Evolutionary conservation across 2,888 invertebrate genomes (phyloP).

Genomic region (Drosophila yooni): DNA sequence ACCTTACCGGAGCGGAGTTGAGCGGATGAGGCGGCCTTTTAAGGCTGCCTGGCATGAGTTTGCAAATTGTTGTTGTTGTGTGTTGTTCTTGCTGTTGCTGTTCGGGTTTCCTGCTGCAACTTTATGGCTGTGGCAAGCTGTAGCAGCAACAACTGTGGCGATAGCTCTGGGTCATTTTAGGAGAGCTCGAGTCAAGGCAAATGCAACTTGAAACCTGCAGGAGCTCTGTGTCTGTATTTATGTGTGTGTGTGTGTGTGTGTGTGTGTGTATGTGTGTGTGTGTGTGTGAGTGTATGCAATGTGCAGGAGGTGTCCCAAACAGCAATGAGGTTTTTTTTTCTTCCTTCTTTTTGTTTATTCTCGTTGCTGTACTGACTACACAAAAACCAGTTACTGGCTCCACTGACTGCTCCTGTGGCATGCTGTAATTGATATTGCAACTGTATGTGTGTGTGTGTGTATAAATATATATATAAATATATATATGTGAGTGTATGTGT

Average conservation of each 20-base stretch:
- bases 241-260: neutral
- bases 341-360: conserved; percentile 34
- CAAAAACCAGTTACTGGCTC: conserved; percentile 71
- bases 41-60: conserved; percentile 77
- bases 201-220: conserved; percentile 76
- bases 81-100: conserved; percentile 31
- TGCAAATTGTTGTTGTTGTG: conserved; percentile 76
- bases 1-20: conserved; percentile 17
- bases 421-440: conserved; percentile 80
- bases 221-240: conserved; percentile 27
- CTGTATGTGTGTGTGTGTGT: conserved; percentile 47
- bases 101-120: conserved; percentile 72
- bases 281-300: conserved; percentile 27
- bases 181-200: conserved; percentile 72
- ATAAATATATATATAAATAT: neutral
- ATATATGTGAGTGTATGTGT: conserved; percentile 10
- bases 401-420: conserved; percentile 73
- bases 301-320: conserved; percentile 73
- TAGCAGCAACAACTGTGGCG: conserved; percentile 44
- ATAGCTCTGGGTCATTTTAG: conserved; percentile 79
- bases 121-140: conserved; percentile 64
- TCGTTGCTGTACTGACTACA: conserved; percentile 45
- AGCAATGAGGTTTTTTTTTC: conserved; percentile 48
- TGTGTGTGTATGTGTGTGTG: neutral
- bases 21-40: conserved; percentile 74